phyloP scores from a whole-genome alignment of 2,113 vertebrate species.

The Felis catus region F.catus_Fca126_mat1.0 CM031413.1:146277001-146277500 shows the following conservation, averaged over 20 bases:
- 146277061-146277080: slow-evolving; percentile 94
- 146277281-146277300: slow-evolving; percentile 33
- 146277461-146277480: neutral
- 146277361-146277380: neutral
- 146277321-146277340: neutral
- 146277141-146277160: slow-evolving; percentile 92
- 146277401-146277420: neutral
- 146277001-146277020: neutral
- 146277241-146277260: slow-evolving; percentile 79
- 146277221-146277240: slow-evolving; percentile 88
- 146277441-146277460: neutral
- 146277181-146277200: slow-evolving; percentile 88
- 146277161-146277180: slow-evolving; percentile 88
- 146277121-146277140: slow-evolving; percentile 92
- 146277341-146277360: neutral
- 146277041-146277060: slow-evolving; percentile 92
- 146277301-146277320: slow-evolving; percentile 19
- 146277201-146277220: slow-evolving; percentile 86
- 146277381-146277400: neutral
- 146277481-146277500: neutral
- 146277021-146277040: slow-evolving; percentile 81
- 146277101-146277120: slow-evolving; percentile 95
- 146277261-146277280: neutral
- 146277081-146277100: slow-evolving; percentile 90
- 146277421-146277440: neutral